Evolutionary conservation across 2,888 invertebrate species (phyloP).

Genomic region (Xestobium rufovillosum): DNA sequence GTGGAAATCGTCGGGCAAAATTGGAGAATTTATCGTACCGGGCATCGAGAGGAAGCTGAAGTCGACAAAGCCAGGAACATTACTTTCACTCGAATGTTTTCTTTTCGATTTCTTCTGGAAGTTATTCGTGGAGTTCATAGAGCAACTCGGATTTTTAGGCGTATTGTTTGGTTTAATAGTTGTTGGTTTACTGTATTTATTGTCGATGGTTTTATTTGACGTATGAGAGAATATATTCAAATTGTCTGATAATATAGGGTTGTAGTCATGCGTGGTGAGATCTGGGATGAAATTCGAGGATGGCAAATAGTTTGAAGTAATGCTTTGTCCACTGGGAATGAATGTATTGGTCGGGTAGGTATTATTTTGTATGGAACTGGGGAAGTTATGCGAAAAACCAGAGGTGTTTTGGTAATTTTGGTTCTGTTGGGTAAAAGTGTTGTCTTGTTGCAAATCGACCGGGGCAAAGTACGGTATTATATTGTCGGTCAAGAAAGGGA

Average conservation of each 20-base stretch:
- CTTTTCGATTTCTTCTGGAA: conserved; percentile 32
- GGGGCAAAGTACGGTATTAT: conserved; percentile 39
- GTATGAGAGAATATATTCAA: conserved; percentile 15
- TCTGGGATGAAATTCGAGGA: conserved; percentile 34
- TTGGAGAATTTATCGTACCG: conserved; percentile 39
- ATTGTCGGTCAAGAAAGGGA: conserved; percentile 37
- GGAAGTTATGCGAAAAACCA: conserved; percentile 32
- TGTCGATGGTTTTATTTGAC: conserved; percentile 17
- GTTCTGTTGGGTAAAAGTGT: conserved; percentile 34
- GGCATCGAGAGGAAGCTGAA: conserved; percentile 39
- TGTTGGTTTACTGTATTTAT: conserved; percentile 18
- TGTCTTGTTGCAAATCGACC: conserved; percentile 37
- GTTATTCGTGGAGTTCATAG: conserved; percentile 15
- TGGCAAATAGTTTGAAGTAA: conserved; percentile 33
- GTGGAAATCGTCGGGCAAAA: conserved; percentile 42
- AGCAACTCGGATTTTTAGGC: conserved; percentile 13
- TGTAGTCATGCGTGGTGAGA: conserved; percentile 27
- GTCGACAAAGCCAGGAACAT: conserved; percentile 35
- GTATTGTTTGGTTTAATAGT: conserved; percentile 2
- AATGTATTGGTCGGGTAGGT: conserved; percentile 32
- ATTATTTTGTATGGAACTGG: conserved; percentile 32
- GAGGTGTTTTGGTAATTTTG: conserved; percentile 34
- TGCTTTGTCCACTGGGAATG: conserved; percentile 31
- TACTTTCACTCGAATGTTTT: conserved; percentile 27
- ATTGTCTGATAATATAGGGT: conserved; percentile 20